These are phyloP conservation scores for Mus spicilegus DNA, from an alignment of 2,113 vertebrate species.

Conservation along the genomic window DNA sequence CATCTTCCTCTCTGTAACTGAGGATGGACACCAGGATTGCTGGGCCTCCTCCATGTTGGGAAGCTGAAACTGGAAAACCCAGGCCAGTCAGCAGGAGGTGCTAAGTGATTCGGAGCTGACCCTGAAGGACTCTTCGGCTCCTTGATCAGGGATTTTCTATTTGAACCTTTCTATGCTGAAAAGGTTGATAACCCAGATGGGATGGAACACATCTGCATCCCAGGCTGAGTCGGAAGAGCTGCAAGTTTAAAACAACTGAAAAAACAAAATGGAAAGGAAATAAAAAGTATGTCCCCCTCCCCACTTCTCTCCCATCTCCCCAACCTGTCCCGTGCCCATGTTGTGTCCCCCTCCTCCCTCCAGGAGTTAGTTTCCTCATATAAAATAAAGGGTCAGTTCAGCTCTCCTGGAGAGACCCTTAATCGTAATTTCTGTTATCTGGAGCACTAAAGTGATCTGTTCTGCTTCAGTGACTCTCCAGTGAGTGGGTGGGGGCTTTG, in stretches of 20 bases:
- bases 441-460: not conserved
- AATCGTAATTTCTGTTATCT: not conserved
- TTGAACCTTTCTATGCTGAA: not conserved
- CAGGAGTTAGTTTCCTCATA: slow-evolving; percentile 34
- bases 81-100: not conserved
- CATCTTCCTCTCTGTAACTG: not conserved
- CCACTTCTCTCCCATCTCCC: not conserved
- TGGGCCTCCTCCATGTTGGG: not conserved
- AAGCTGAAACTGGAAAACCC: not conserved
- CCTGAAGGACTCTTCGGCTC: no score
- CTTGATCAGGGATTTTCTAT: not conserved
- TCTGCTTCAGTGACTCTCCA: not conserved
- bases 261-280: not conserved
- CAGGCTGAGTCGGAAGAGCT: not conserved
- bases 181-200: not conserved
- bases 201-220: not conserved
- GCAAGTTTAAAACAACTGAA: not conserved
- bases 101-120: not conserved
- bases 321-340: no score
- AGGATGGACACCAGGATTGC: not conserved
- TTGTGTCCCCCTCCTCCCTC: not conserved
- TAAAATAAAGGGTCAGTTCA: not conserved
- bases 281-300: slow-evolving; percentile 47
- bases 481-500: not conserved
- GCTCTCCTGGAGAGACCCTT: not conserved